Conservation (phyloP, 2,113 vertebrate species). For the Forbesichthys agassizii region DNA sequence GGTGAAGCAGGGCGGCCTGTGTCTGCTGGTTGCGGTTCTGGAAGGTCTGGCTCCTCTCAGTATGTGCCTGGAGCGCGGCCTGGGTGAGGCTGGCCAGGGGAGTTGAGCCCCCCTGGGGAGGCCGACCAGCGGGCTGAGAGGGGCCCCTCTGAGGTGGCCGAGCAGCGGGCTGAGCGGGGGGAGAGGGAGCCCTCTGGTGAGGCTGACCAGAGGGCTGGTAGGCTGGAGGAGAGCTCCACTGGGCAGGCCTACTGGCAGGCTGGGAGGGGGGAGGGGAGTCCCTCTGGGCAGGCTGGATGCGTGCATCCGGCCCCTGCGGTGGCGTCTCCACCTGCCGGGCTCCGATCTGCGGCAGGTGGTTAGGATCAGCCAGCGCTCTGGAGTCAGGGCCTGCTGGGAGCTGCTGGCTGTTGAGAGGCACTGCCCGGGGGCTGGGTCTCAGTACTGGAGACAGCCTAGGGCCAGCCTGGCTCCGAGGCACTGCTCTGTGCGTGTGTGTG, state of each 20-base stretch:
- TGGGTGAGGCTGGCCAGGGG: slow-evolving; percentile 61
- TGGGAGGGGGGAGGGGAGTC: slow-evolving; percentile 11
- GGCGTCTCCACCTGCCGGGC: slow-evolving; percentile 35
- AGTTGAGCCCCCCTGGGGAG: slow-evolving; percentile 20
- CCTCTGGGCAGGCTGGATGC: slow-evolving; percentile 39
- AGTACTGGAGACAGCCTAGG: slow-evolving; percentile 52
- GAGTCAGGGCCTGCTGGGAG: slow-evolving; percentile 44
- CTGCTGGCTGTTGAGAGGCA: slow-evolving; percentile 45
- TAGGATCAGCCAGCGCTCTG: slow-evolving; percentile 67
- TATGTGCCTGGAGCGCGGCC: slow-evolving; percentile 62
- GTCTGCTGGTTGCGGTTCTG: slow-evolving; percentile 66
- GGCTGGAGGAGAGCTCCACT: slow-evolving; percentile 29
- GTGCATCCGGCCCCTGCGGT: slow-evolving; percentile 25
- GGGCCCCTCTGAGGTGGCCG: too few species aligned
- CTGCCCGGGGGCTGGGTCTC: slow-evolving; percentile 43
- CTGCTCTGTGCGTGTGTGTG: slow-evolving; percentile 31
- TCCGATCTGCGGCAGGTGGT: slow-evolving; percentile 63
- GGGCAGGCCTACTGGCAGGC: slow-evolving; percentile 33
- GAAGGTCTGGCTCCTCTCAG: slow-evolving; percentile 46
- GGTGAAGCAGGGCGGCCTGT: slow-evolving; percentile 55
- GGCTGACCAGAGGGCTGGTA: slow-evolving; percentile 38
- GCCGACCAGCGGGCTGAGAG: not conserved
- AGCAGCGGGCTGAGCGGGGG: slow-evolving; percentile 23
- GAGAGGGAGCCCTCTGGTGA: slow-evolving; percentile 22
- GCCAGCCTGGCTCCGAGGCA: slow-evolving; percentile 34